phyloP scores from a whole-genome alignment of 2,797 vertebrate genomes.

The Halcyon badia region DNA sequence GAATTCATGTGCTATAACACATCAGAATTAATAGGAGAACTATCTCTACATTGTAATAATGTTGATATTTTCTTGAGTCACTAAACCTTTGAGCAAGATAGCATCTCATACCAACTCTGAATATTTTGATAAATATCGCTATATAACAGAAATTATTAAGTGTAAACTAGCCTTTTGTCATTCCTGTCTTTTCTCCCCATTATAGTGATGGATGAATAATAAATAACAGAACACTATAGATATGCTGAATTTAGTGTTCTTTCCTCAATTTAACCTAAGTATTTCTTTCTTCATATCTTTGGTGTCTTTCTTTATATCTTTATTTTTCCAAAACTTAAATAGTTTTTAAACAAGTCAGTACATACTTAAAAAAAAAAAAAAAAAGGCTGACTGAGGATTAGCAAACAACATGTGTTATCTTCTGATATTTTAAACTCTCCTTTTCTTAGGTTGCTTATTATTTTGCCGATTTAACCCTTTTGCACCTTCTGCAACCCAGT shows the following conservation, averaged over 20 bases:
- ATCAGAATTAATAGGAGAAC: constrained; percentile 31
- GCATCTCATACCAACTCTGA: neutral
- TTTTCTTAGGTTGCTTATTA: neutral
- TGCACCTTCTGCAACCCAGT: neutral
- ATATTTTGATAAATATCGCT: neutral
- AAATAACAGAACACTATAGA: neutral
- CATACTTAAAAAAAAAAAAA: neutral
- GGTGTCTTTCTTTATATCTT: neutral
- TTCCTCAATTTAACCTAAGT: neutral
- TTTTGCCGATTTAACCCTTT: neutral
- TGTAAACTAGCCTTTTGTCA: constrained; percentile 19
- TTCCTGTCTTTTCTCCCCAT: neutral
- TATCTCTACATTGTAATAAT: neutral
- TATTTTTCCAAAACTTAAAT: neutral
- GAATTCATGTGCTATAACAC: neutral
- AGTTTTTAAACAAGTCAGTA: neutral
- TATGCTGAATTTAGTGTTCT: neutral
- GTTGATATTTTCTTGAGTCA: constrained; percentile 27
- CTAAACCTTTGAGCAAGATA: neutral
- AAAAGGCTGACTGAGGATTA: neutral
- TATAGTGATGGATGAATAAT: neutral
- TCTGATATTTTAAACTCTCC: neutral
- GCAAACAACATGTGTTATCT: neutral
- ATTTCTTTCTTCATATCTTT: neutral
- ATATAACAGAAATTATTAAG: neutral